Evolutionary conservation across 2,113 vertebrate species (phyloP), one percentile per base, ranked within the genome.

Genomic region (Mohoua ochrocephala): DNA sequence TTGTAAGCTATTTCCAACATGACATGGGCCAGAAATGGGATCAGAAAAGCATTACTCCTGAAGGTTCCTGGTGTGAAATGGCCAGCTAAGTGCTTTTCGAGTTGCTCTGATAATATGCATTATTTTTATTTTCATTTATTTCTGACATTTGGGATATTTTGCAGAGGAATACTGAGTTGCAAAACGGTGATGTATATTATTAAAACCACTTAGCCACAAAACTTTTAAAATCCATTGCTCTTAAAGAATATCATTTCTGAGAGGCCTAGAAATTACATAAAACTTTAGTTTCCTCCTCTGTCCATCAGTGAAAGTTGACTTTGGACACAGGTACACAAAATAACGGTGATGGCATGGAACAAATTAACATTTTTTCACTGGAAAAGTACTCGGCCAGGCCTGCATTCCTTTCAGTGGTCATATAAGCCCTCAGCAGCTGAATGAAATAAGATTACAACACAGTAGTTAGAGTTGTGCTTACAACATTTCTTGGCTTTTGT

Each of bases 361-460:
- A 89, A 84, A 84, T 54, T 39, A 87, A 56, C 6, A 16, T 42
- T 76, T 81, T 71, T 91, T 75, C 45, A 67, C 60, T 52, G 13
- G 26, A 84, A 82, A 89, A 81, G 42, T 70, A 75, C 27, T 22
- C 0, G 0, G 22, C 35, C 52, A 81, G 21, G 39, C 19, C 33
- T 82, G 45, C 49, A 70, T 75, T 94, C 81, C 42, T 93, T 56
- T 74, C 39, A 50, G 77, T 64, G 61, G 33, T 42, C 52, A 60
- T 68, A 68, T 64, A 91, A 95, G 18, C 30, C 37, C 53, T 69
- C 79, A 61, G 54, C 63, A 94, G 68, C 24, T 84, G 89, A 93
- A 93, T 71, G 52, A 95, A 97, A 56, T 81, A 75, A 82, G 61
- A 78, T 91, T 87, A 85, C 61, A 89, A 71, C 68, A 92, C 81